Percentiles rank a stretch among this genome's conserved stretches.
phyloP scores from a whole-genome alignment of 2,888 invertebrate species.

The Liposcelis brunnea region DNA sequence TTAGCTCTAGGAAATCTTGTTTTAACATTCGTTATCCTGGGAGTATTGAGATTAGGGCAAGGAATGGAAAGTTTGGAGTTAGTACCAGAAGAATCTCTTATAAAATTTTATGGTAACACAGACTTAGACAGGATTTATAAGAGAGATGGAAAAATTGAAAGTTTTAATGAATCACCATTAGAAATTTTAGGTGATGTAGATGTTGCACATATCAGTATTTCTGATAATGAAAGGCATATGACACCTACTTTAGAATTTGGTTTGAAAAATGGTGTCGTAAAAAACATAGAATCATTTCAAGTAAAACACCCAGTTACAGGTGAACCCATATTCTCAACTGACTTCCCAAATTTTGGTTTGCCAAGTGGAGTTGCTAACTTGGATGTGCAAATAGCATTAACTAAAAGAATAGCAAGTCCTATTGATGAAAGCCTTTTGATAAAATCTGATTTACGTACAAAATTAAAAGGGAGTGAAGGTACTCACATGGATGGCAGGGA shows the following conservation, averaged over 20 bases:
- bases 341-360: conserved; percentile 50
- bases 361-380: conserved; percentile 37
- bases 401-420: conserved; percentile 56
- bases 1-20: conserved; percentile 60
- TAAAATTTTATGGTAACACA: conserved; percentile 62
- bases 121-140: conserved; percentile 62
- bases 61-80: conserved; percentile 77
- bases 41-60: conserved; percentile 59
- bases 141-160: conserved; percentile 44
- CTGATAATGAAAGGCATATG: conserved; percentile 24
- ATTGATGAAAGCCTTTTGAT: conserved; percentile 46
- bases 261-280: conserved; percentile 13
- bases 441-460: conserved; percentile 47
- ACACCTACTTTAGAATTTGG: conserved; percentile 21
- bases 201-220: conserved; percentile 1
- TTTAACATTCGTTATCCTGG: conserved; percentile 62
- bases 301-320: conserved; percentile 47
- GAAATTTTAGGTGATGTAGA: conserved; percentile 26
- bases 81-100: conserved; percentile 48
- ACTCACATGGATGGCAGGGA: conserved; percentile 52
- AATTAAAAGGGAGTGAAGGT: conserved; percentile 65
- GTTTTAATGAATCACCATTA: conserved; percentile 27
- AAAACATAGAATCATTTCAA: conserved; percentile 37
- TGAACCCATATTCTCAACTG: conserved; percentile 53
- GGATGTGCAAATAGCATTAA: conserved; percentile 35